Base-by-base conservation (phyloP, 2,113 vertebrate genomes). In the Ivindomyrus marchei region DNA sequence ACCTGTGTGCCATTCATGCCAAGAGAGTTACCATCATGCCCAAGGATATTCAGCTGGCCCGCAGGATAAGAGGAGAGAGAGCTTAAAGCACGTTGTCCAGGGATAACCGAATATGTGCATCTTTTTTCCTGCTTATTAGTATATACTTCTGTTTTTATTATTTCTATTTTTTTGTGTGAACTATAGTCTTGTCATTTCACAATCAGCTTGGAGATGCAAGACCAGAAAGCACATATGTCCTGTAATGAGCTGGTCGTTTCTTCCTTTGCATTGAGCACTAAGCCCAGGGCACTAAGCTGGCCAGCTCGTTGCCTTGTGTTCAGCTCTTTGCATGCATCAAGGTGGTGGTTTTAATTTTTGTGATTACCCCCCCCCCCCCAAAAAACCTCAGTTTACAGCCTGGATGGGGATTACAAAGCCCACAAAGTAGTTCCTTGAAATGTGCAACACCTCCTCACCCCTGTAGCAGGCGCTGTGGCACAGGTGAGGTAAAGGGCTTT, bases 21-120 rank as follows among this genome's bases (percentile, higher is more conserved):
- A 96, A 96, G 74, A 93, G 95, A 89, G 96, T 96, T 92, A 96
- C 96, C 93, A 96, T 96, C 94, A 96, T 96, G 96, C 96, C 96
- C 92, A 97, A 97, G 93, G 96, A 97, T 93, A 97, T 97, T 93
- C 96, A 97, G 94, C 94, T 97, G 94, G 96, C 96, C 17, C 95
- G 96, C 42, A 96, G 96, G 94, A 97, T 97, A 95, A 96, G 96
- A 88, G 96, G 96, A 9, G 96, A 96, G 92, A 91, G 96, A 90
- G 96, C 96, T 90, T 96, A 95, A 93, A 36, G 50, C 3, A 42
- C 46, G 74, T 13, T 46, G 21, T 91, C 90, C 1, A 93, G 91
- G 93, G 90, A 42, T 91, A 92, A 91, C 92, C 93, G 93, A 95
- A 94, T 94, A 94, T 94, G 95, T 93, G 94, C 93, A 92, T 92